Evolutionary conservation across 1,140 invertebrate species (phyloP).

Genomic region (Diplogasteroides magnus): DNA sequence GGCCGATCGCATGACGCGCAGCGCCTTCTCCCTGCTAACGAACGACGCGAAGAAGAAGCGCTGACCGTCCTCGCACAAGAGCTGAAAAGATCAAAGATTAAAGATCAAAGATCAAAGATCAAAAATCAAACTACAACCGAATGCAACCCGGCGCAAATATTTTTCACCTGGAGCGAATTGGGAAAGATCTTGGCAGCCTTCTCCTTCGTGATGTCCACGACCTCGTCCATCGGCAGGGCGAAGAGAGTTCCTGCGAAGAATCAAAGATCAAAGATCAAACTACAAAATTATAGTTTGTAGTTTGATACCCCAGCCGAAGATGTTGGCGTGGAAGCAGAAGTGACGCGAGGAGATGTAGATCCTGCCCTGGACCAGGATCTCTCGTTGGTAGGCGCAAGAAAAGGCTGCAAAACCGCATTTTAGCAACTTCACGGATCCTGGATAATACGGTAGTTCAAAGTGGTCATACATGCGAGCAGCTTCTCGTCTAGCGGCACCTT

Average conservation of each 20-base stretch:
- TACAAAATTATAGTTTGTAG: not conserved
- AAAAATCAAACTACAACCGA: not conserved
- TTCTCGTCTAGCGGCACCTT: slow-evolving; percentile 15
- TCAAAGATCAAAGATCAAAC: not conserved
- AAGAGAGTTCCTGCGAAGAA: not conserved
- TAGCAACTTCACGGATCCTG: not conserved
- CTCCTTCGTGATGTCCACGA: slow-evolving; percentile 19
- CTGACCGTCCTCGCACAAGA: not conserved
- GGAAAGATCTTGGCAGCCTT: slow-evolving; percentile 24
- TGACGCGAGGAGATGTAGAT: slow-evolving; percentile 25
- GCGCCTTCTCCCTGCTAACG: slow-evolving; percentile 24
- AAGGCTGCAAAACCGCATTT: slow-evolving; percentile 9
- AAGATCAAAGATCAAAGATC: not conserved
- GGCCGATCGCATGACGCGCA: no score
- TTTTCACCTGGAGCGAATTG: slow-evolving; percentile 27
- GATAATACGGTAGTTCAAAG: not conserved
- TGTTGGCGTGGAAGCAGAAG: slow-evolving; percentile 28
- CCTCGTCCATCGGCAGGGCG: slow-evolving; percentile 23
- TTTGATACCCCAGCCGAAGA: slow-evolving; percentile 25
- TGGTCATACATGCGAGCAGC: slow-evolving; percentile 20
- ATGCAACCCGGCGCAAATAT: no score
- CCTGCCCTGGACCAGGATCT: slow-evolving; percentile 26
- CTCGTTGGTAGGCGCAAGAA: slow-evolving; percentile 25
- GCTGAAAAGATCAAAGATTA: slow-evolving; percentile 9
- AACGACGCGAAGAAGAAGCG: slow-evolving; percentile 31